phyloP scores from a whole-genome alignment of 2,888 invertebrate genomes.

The Reticulitermes lucifugus region DNA sequence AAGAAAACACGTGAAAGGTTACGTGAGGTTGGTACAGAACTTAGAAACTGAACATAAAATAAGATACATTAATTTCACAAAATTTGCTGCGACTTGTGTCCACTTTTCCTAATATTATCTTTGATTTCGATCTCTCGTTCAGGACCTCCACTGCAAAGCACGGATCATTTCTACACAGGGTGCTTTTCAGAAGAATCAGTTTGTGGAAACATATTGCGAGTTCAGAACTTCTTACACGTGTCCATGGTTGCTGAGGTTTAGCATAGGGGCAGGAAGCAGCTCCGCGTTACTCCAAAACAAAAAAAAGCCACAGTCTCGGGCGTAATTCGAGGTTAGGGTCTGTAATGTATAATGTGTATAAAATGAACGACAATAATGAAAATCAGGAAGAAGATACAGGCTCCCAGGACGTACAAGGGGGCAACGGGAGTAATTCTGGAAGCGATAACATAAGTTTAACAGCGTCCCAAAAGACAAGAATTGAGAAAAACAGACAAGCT shows the following conservation, averaged over 20 bases:
- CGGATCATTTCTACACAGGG: too few species aligned
- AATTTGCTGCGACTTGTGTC: background rate
- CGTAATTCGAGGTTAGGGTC: too few species aligned
- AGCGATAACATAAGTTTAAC: constrained; percentile 32
- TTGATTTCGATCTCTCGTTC: constrained; percentile 22
- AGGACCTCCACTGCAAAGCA: too few species aligned
- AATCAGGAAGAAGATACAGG: background rate
- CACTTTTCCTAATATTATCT: background rate
- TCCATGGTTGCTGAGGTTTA: too few species aligned
- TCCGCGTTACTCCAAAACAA: too few species aligned
- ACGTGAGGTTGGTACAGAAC: background rate
- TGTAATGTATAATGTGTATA: background rate
- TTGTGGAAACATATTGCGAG: too few species aligned
- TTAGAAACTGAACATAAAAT: background rate
- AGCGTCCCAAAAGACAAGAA: constrained; percentile 45
- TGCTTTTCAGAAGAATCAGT: too few species aligned
- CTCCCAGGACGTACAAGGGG: background rate
- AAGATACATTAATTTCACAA: background rate
- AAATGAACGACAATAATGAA: background rate
- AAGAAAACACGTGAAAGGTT: background rate
- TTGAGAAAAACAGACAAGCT: constrained; percentile 52
- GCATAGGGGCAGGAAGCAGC: too few species aligned
- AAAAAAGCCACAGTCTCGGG: too few species aligned
- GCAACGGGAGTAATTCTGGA: background rate
- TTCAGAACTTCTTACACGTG: too few species aligned